Conservation (phyloP, 1,140 invertebrate genomes). For the Rhagoletis pomonella region DNA sequence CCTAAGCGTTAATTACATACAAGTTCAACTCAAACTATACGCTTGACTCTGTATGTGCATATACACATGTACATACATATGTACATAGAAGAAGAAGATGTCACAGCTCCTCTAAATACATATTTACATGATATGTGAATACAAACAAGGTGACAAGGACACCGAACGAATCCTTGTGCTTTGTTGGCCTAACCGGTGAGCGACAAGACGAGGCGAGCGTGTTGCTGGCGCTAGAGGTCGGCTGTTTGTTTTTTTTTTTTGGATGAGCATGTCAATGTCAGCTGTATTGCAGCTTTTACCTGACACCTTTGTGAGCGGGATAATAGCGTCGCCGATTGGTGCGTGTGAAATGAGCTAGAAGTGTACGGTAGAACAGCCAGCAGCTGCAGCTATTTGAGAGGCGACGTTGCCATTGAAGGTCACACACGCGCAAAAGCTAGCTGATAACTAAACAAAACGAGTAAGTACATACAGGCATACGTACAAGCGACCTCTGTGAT, state of each 20-base stretch:
- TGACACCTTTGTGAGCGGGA: neutral
- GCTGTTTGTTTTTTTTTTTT: neutral
- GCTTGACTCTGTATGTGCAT: no score
- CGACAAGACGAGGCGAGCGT: neutral
- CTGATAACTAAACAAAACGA: neutral
- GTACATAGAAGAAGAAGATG: neutral
- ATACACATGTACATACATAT: neutral
- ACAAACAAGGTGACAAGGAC: neutral
- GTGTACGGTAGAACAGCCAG: neutral
- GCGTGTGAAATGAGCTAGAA: constrained; percentile 44
- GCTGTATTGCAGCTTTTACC: neutral
- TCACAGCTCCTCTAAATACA: neutral
- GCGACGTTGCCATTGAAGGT: neutral
- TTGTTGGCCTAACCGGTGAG: neutral
- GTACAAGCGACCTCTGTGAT: no score
- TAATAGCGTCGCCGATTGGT: neutral
- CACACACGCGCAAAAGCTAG: neutral
- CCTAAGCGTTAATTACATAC: constrained; percentile 12
- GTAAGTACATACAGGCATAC: neutral
- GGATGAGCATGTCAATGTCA: constrained; percentile 3
- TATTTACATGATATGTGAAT: neutral
- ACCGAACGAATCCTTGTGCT: neutral
- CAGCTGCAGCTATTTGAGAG: neutral
- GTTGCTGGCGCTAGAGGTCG: no score
- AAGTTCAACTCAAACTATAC: neutral